A percentile compares a stretch with the other conserved stretches of the same genome.
Conservation (phyloP, 1,140 invertebrate genomes). For the Monomorium pharaonis region DNA sequence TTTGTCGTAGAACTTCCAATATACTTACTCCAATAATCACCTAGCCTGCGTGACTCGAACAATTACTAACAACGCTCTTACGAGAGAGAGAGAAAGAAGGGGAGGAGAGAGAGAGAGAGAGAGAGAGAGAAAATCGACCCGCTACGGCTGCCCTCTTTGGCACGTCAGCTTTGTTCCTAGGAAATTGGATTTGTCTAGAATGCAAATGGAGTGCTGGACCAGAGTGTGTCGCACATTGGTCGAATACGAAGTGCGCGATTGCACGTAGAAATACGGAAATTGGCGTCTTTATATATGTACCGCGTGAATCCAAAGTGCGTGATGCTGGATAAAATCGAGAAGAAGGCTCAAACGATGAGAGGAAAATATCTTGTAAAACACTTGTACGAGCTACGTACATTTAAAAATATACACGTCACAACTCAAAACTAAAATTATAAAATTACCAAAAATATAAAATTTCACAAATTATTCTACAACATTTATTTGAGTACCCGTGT, state of each 20-base stretch:
- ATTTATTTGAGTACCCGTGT: no score
- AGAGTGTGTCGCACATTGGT: slow-evolving; percentile 50
- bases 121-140: slow-evolving; percentile 61
- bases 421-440: no score
- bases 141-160: slow-evolving; percentile 37
- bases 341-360: not conserved
- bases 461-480: no score
- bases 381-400: not conserved
- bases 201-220: slow-evolving; percentile 72
- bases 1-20: slow-evolving; percentile 39
- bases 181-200: slow-evolving; percentile 77
- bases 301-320: not conserved
- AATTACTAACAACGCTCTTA: slow-evolving; percentile 64
- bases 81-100: slow-evolving; percentile 61
- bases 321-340: not conserved
- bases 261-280: slow-evolving; percentile 36
- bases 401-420: not conserved
- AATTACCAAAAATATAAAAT: not conserved
- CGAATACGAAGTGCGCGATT: slow-evolving; percentile 19
- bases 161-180: slow-evolving; percentile 69
- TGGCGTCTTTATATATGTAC: slow-evolving; percentile 17
- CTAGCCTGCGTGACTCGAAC: slow-evolving; percentile 63
- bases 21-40: slow-evolving; percentile 66
- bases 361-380: not conserved
- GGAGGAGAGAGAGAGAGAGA: no score